phyloP scores from a whole-genome alignment of 2,888 invertebrate species.

The Lymantria monacha region DNA sequence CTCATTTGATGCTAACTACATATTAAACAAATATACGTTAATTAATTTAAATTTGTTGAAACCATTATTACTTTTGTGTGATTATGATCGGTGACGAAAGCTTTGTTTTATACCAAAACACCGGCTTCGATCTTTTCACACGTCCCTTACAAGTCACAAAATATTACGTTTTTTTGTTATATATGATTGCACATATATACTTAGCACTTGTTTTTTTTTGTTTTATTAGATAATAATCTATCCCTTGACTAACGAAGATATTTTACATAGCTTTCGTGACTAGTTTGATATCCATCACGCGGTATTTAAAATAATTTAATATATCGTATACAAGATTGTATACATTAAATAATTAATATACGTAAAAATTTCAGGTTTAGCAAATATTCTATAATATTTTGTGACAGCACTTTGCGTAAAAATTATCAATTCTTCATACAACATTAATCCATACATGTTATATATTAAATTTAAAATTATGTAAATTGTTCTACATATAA shows the following conservation, averaged over 20 bases:
- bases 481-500: background rate
- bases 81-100: constrained; percentile 45
- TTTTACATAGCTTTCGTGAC: constrained; percentile 18
- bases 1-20: constrained; percentile 15
- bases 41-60: constrained; percentile 47
- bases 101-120: constrained; percentile 28
- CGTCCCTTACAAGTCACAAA: constrained; percentile 44
- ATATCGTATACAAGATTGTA: no score
- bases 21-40: constrained; percentile 1
- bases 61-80: constrained; percentile 48
- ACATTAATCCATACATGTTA: constrained; percentile 29
- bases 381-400: constrained; percentile 47
- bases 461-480: background rate
- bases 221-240: background rate
- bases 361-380: constrained; percentile 12
- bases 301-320: background rate
- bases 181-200: no score
- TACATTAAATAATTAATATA: constrained; percentile 1
- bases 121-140: constrained; percentile 51
- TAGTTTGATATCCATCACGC: background rate
- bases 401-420: constrained; percentile 62
- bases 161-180: constrained; percentile 37
- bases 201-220: background rate
- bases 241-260: constrained; percentile 3
- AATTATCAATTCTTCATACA: constrained; percentile 53